Evolutionary conservation across 2,888 invertebrate species (phyloP).

Genomic region (Scelioninae gen. 2): DNA sequence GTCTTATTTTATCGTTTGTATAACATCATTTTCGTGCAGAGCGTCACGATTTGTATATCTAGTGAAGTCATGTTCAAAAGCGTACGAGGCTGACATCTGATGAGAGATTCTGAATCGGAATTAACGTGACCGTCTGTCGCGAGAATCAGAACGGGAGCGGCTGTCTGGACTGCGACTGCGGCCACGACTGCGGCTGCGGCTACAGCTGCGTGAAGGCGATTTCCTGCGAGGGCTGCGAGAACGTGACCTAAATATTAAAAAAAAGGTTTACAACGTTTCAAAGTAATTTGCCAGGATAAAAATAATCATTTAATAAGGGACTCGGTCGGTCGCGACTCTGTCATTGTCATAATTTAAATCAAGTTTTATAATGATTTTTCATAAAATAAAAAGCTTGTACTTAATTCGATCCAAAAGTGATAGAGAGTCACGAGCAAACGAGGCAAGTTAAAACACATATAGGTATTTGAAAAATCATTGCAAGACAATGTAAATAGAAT

Average conservation of each 20-base stretch:
- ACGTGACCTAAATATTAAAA: conserved; percentile 71
- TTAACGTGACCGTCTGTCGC: conserved; percentile 71
- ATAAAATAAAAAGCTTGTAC: neutral
- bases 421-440: conserved; percentile 61
- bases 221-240: conserved; percentile 73
- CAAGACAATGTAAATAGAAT: conserved; percentile 75
- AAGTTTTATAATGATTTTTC: neutral
- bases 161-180: conserved; percentile 74
- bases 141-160: conserved; percentile 74
- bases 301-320: conserved; percentile 30
- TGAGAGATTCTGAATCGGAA: neutral
- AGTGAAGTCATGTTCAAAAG: too few relatives aligned
- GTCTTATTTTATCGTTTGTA: neutral
- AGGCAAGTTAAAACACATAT: conserved; percentile 63
- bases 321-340: conserved; percentile 36
- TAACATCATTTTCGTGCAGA: too few relatives aligned
- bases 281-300: conserved; percentile 11
- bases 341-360: neutral
- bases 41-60: too few relatives aligned
- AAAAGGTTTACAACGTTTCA: conserved; percentile 41
- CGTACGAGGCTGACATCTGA: too few relatives aligned
- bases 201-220: conserved; percentile 73
- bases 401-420: too few relatives aligned
- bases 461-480: conserved; percentile 70
- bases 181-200: conserved; percentile 71